Evolutionary conservation across 2,888 invertebrate genomes (phyloP), one percentile per base, ranked within the genome.

Genomic region (Drosophila conformis): DNA sequence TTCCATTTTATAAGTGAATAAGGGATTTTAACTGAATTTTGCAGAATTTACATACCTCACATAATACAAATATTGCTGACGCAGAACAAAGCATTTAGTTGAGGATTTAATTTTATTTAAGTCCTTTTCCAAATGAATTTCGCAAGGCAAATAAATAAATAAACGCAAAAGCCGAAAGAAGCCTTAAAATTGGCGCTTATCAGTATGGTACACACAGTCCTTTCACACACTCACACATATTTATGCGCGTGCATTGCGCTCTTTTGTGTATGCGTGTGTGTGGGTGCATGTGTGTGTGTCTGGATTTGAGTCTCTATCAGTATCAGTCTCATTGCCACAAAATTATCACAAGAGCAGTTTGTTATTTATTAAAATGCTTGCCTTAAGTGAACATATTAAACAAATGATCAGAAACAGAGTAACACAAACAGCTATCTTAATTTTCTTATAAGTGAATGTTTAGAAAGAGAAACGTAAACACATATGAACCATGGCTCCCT

Each of bases 141-240:
- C 13, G 8, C 13, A 10, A 13, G 13, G 25, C 31, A 62, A 38
- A 53, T 21, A 15, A 46, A 53, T 27, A 48, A 48, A 63, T 31
- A 25, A 29, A 61, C 13, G n/a, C 15, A 15, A 31, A 63, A 25
- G 36, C 21, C n/a, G 13, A 42, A 66, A n/a, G 18, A 29, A n/a
- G 11, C 21, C 33, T n/a, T 27, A 38, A 51, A 59, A 63, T 54
- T 58, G 57, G 18, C 27, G 48, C 38, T 52, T 21, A 40, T 58
- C 61, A 29, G 36, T 31, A 21, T 31, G 29, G 31, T n/a, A 10
- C 42, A 49, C 29, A 40, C 29, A 56, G 21, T 49, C 25, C 21
- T 56, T 42, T 49, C 46, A 53, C 21, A 42, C 35, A 53, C 53
- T 38, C 4, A 15, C 36, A 36, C 36, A 36, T 36, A 15, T 15